Conservation (phyloP, 2,797 vertebrate genomes). For the Diglossa cyanea region DNA sequence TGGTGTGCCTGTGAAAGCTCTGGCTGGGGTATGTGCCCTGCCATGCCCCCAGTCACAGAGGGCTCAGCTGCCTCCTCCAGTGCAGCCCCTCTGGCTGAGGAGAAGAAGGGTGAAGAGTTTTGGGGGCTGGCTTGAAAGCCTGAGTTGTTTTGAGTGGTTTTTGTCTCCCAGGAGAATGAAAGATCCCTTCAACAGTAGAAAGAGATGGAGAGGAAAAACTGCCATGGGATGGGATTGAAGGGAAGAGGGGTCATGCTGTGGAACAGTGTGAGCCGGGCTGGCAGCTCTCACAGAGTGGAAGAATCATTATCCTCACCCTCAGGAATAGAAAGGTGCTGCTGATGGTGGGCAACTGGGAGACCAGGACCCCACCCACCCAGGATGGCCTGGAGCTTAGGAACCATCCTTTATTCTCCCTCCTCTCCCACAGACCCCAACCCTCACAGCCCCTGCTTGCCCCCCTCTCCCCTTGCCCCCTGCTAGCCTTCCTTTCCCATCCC, state of each 20-base stretch:
- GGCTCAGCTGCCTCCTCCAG: neutral
- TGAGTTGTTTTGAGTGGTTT: neutral
- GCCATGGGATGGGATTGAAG: neutral
- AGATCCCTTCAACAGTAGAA: neutral
- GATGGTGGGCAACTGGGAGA: neutral
- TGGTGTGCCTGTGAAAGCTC: neutral
- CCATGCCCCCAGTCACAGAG: neutral
- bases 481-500: neutral
- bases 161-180: neutral
- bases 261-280: neutral
- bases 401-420: neutral
- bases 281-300: neutral
- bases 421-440: neutral
- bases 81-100: neutral
- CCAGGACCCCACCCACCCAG: neutral
- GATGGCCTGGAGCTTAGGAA: neutral
- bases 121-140: neutral
- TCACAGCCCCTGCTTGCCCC: neutral
- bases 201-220: neutral
- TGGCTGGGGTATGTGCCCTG: neutral
- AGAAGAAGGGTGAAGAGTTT: neutral
- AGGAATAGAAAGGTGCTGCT: neutral
- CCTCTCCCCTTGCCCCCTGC: rapidly evolving
- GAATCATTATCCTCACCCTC: neutral
- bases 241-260: neutral